phyloP scores from a whole-genome alignment of 64 coral and sea anemone species.

The Montipora capricornis region DNA sequence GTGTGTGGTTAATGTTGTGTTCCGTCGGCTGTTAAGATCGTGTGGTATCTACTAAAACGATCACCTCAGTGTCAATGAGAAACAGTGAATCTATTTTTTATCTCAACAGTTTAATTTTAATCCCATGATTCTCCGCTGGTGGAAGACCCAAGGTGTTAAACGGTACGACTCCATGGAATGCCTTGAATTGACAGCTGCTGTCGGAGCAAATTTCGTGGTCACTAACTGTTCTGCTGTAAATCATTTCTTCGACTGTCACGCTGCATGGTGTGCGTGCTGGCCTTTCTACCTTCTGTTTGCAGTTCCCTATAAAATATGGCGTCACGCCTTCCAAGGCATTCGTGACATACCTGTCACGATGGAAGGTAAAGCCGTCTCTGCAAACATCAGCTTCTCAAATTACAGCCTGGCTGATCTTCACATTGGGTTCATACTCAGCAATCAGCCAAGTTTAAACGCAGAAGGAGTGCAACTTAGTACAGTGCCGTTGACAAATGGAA shows the following conservation, averaged over 20 bases:
- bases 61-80: no score
- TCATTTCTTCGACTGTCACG: conserved; percentile 88
- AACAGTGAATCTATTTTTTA: background rate
- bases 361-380: conserved; percentile 43
- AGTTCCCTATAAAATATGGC: conserved; percentile 82
- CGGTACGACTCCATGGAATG: conserved; percentile 83
- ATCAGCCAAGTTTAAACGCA: conserved; percentile 34
- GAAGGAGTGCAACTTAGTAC: background rate
- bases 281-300: conserved; percentile 75
- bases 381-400: conserved; percentile 7
- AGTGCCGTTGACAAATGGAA: background rate
- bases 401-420: conserved; percentile 65
- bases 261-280: conserved; percentile 85
- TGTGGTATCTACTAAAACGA: no score
- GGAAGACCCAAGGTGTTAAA: conserved; percentile 74
- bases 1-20: no score
- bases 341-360: conserved; percentile 65
- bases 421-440: background rate
- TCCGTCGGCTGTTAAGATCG: no score
- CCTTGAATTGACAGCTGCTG: conserved; percentile 72
- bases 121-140: conserved; percentile 79
- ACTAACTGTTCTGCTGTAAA: conserved; percentile 74
- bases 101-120: conserved; percentile 79
- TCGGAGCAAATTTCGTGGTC: conserved; percentile 76
- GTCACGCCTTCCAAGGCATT: conserved; percentile 67